Base-by-base conservation (phyloP, 2,113 vertebrate genomes). In the Accipiter cooperii region DNA sequence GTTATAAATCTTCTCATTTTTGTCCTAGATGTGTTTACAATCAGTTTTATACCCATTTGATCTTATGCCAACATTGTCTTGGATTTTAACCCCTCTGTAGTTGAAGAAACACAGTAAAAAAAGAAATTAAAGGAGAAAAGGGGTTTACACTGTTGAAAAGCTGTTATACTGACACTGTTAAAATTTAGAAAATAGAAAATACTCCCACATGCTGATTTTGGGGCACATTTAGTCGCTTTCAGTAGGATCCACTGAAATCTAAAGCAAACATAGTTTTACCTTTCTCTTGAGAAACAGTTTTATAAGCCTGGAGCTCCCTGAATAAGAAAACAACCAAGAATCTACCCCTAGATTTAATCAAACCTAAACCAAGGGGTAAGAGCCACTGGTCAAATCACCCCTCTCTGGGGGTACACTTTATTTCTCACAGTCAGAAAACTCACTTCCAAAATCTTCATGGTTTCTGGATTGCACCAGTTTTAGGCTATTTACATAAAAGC, bases 41-140 rank as follows among this genome's bases (percentile, higher is more conserved):
- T 51, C 40, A 90, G 49, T 88, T 96, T 96, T 87, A 90, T 83
- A 70, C 54, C 11, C 70, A 91, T 90, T 88, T 94, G 87, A 95
- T 94, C 89, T 93, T 84, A 79, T 40, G 91, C 87, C 94, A 96
- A 79, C 74, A 93, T 87, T 93, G 91, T 85, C 93, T 93, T 75
- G 31, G 61, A 68, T 95, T 92, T 97, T 97, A 95, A 93, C 86
- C 77, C 40, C 31, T 81, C 40, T 64, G 44, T 57, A 38, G 34
- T 2, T 79, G 65, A 54, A 82, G 34, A 93, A 93, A 74, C 7
- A 57, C 14, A 60, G 28, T 44, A 63, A 63, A 79, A 79, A 55
- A 54, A 63, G 46, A 69, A 3, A 7, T 64, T 64, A 64, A 89
- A 85, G 18, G 33, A 42, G 44, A 61, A 76, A 79, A 47, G 8